Evolutionary conservation across 92 coral and sea anemone species (phyloP).

Genomic region (Epizoanthus illoricatus): DNA sequence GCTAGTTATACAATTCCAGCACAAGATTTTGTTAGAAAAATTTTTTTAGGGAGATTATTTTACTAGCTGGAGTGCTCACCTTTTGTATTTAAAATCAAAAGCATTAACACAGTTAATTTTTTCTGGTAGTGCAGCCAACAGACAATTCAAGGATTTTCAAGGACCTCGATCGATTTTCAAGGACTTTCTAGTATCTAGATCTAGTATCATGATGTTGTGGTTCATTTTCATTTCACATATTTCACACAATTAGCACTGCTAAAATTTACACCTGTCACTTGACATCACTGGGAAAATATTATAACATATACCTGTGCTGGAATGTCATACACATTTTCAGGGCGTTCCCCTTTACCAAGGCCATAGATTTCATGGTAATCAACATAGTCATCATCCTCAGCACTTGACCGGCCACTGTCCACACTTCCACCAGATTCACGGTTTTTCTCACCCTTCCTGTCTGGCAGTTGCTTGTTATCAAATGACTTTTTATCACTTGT

Average conservation of each 20-base stretch:
- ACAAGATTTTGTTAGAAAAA: too few species aligned
- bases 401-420: conserved; percentile 67
- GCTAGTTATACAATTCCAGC: too few species aligned
- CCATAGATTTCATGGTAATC: conserved; percentile 98
- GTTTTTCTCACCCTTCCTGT: conserved; percentile 48
- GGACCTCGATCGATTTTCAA: too few species aligned
- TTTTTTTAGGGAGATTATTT: too few species aligned
- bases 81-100: too few species aligned
- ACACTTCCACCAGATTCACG: conserved; percentile 61
- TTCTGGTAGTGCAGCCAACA: too few species aligned
- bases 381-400: conserved; percentile 93
- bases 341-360: conserved; percentile 58
- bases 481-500: conserved; percentile 23
- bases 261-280: not conserved
- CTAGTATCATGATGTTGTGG: too few species aligned
- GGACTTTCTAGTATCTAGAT: too few species aligned
- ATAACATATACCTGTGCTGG: conserved; percentile 74
- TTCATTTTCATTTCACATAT: too few species aligned
- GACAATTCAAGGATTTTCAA: too few species aligned
- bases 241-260: not conserved
- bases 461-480: conserved; percentile 24
- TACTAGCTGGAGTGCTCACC: too few species aligned
- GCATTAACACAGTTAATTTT: too few species aligned
- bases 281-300: not conserved
- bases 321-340: conserved; percentile 75